A percentile compares a stretch with the other conserved stretches of the same genome.
These are phyloP conservation scores for Chrysolina oricalcia DNA, from an alignment of 2,888 invertebrate species.

Conservation along the genomic window DNA sequence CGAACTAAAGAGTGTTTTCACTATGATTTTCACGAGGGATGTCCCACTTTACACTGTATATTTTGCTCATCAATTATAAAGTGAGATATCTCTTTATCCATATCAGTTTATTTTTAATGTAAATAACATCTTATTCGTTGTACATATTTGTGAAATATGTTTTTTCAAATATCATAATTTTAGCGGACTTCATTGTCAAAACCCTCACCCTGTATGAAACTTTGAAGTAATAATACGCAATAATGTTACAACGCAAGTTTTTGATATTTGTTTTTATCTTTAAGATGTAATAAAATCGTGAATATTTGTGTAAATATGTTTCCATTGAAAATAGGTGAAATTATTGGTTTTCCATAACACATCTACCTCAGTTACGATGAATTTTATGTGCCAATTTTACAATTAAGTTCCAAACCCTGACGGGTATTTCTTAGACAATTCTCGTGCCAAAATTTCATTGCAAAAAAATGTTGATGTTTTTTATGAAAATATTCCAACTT, in stretches of 20 bases:
- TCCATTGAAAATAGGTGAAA: conserved; percentile 65
- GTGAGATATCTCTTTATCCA: background rate
- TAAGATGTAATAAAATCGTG: conserved; percentile 63
- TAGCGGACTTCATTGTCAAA: background rate
- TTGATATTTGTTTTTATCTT: conserved; percentile 68
- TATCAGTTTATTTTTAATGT: background rate
- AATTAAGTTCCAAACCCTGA: conserved; percentile 50
- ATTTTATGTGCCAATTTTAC: conserved; percentile 64
- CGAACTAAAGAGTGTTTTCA: background rate
- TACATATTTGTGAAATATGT: conserved; percentile 12
- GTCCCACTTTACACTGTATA: background rate
- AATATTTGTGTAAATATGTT: conserved; percentile 67
- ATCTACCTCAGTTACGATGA: conserved; percentile 71
- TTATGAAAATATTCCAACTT: conserved; percentile 52
- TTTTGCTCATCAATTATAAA: background rate
- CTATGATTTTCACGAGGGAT: background rate
- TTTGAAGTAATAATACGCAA: conserved; percentile 67
- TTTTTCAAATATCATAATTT: background rate
- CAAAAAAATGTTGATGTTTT: conserved; percentile 53
- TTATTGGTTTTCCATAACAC: conserved; percentile 66
- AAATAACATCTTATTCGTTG: background rate
- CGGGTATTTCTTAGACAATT: conserved; percentile 48
- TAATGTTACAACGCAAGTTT: conserved; percentile 70
- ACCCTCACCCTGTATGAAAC: conserved; percentile 50
- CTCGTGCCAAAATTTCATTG: conserved; percentile 51